Evolutionary conservation across 2,888 invertebrate genomes (phyloP).

Genomic region (Rhaphigaster nebulosa): DNA sequence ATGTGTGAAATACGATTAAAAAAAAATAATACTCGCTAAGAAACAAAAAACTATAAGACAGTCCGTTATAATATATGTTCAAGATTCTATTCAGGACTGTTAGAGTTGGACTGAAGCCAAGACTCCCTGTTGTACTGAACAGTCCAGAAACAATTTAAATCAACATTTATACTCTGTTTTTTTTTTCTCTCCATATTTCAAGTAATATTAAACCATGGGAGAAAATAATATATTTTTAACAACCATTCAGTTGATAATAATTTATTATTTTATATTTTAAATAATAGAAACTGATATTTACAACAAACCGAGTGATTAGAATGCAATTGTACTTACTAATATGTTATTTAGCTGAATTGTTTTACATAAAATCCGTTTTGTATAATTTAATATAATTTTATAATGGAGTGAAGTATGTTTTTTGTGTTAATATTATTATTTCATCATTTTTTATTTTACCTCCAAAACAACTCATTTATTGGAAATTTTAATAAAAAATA

Average conservation of each 20-base stretch:
- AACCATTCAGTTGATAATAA: not conserved
- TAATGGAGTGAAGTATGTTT: too few species aligned
- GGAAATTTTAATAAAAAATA: too few species aligned
- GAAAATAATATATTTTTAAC: not conserved
- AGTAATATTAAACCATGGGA: not conserved
- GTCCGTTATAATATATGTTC: constrained; percentile 2
- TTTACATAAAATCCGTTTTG: not conserved
- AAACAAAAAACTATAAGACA: not conserved
- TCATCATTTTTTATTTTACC: too few species aligned
- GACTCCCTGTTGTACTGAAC: not conserved
- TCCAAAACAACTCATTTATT: too few species aligned
- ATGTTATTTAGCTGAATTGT: not conserved
- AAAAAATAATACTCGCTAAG: not conserved
- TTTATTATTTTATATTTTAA: not conserved
- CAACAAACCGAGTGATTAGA: not conserved
- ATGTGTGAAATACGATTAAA: too few species aligned
- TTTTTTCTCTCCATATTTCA: not conserved
- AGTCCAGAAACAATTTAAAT: constrained; percentile 30
- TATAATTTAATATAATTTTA: too few species aligned
- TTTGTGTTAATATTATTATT: too few species aligned
- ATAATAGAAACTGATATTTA: not conserved
- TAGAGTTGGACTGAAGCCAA: constrained; percentile 1
- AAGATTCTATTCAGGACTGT: constrained; percentile 13
- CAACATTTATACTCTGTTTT: not conserved
- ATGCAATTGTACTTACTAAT: not conserved